These are phyloP conservation scores for Sebastes minor DNA, from an alignment of 2,797 vertebrate genomes.

Conservation along the genomic window DNA sequence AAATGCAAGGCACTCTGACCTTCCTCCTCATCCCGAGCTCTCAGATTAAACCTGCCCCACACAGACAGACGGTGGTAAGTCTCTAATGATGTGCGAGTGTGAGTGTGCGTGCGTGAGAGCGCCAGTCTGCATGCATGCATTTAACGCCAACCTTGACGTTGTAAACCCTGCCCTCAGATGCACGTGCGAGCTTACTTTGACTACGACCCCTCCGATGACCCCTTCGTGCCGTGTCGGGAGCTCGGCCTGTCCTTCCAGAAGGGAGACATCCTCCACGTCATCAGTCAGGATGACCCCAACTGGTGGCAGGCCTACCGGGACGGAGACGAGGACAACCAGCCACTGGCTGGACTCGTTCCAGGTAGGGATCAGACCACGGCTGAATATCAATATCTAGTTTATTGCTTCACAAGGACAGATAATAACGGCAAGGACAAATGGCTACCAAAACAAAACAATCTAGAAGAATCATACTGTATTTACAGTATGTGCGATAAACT, in stretches of 20 bases:
- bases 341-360: slow-evolving; percentile 94
- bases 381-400: slow-evolving; percentile 17
- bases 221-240: slow-evolving; percentile 96
- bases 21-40: slow-evolving; percentile 95
- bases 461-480: background rate
- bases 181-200: slow-evolving; percentile 97
- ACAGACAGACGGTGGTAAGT: slow-evolving; percentile 94
- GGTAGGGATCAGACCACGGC: slow-evolving; percentile 77
- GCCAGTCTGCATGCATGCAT: slow-evolving; percentile 23
- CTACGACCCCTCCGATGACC: slow-evolving; percentile 97
- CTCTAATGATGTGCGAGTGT: slow-evolving; percentile 19
- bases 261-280: slow-evolving; percentile 97
- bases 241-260: slow-evolving; percentile 97
- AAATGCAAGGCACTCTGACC: slow-evolving; percentile 95
- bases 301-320: slow-evolving; percentile 99
- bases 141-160: background rate
- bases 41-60: slow-evolving; percentile 86
- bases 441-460: background rate
- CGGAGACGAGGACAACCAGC: slow-evolving; percentile 97
- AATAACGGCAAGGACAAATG: background rate
- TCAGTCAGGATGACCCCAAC: slow-evolving; percentile 97
- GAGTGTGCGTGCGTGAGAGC: background rate
- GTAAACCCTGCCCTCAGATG: slow-evolving; percentile 81
- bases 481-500: background rate
- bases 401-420: background rate